These are phyloP conservation scores for Drosophila helvetica DNA, from an alignment of 2,888 invertebrate genomes.

Conservation along the genomic window DNA sequence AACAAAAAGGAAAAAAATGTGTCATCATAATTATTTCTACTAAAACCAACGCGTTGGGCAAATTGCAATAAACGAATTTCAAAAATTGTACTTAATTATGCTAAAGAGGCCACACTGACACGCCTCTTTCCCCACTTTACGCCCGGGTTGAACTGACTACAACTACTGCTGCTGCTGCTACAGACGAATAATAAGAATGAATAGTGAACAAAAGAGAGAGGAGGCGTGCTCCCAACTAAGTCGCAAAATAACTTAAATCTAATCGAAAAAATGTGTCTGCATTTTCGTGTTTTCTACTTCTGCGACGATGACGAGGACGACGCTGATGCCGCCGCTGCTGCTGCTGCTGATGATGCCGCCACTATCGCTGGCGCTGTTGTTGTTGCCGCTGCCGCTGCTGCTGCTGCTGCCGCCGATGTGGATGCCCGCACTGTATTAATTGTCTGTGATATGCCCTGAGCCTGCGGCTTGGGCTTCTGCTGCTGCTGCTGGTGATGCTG, in stretches of 20 bases:
- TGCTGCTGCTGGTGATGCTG: slow-evolving; percentile 61
- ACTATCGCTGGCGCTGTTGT: slow-evolving; percentile 28
- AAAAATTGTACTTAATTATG: slow-evolving; percentile 66
- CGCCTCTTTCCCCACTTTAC: slow-evolving; percentile 63
- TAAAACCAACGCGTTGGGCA: slow-evolving; percentile 65
- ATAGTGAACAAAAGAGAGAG: slow-evolving; percentile 60
- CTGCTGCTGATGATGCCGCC: slow-evolving; percentile 28
- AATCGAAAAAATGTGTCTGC: slow-evolving; percentile 48
- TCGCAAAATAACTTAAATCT: slow-evolving; percentile 61
- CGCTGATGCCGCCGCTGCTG: slow-evolving; percentile 29
- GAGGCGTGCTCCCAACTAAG: slow-evolving; percentile 46
- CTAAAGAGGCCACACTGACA: slow-evolving; percentile 62
- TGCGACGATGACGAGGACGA: slow-evolving; percentile 66
- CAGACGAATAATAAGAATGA: slow-evolving; percentile 59
- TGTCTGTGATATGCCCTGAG: slow-evolving; percentile 62
- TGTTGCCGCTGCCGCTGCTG: slow-evolving; percentile 2
- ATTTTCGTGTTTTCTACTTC: slow-evolving; percentile 55
- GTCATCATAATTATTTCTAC: slow-evolving; percentile 52
- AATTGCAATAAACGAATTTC: slow-evolving; percentile 69
- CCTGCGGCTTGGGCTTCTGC: slow-evolving; percentile 63
- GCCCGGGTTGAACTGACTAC: slow-evolving; percentile 63
- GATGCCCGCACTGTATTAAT: slow-evolving; percentile 54
- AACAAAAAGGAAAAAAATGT: slow-evolving; percentile 48
- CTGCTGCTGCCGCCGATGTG: slow-evolving; percentile 43
- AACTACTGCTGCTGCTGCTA: slow-evolving; percentile 29